phyloP scores from a whole-genome alignment of 2,888 invertebrate species.

The Andrena marginata region DNA sequence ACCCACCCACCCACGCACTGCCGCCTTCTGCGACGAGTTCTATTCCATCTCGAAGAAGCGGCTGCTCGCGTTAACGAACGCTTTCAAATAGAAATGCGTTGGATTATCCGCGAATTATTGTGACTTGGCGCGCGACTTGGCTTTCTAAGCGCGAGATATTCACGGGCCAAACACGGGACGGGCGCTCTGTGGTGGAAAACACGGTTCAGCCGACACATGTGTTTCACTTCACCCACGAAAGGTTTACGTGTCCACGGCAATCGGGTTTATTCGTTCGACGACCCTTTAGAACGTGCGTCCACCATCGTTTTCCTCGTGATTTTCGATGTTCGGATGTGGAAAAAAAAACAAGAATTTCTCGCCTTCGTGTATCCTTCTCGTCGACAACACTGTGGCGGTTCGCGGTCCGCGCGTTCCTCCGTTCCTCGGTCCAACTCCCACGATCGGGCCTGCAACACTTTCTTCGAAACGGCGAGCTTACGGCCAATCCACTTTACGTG shows the following conservation, averaged over 20 bases:
- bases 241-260: constrained; percentile 72
- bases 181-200: constrained; percentile 69
- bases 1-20: constrained; percentile 82
- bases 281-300: constrained; percentile 70
- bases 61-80: constrained; percentile 68
- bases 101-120: constrained; percentile 37
- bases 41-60: constrained; percentile 72
- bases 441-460: constrained; percentile 58
- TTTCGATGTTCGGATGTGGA: constrained; percentile 68
- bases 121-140: constrained; percentile 41
- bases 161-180: constrained; percentile 70
- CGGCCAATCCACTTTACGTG: constrained; percentile 34
- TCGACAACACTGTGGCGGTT: constrained; percentile 80
- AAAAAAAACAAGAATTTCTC: constrained; percentile 75
- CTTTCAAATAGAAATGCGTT: constrained; percentile 55
- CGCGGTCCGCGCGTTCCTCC: constrained; percentile 76
- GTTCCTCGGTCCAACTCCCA: constrained; percentile 69
- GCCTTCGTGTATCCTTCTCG: constrained; percentile 76
- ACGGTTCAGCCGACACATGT: constrained; percentile 79
- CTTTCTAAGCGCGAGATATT: constrained; percentile 59
- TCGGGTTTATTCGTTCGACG: constrained; percentile 66
- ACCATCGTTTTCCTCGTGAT: constrained; percentile 74
- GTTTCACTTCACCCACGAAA: constrained; percentile 75
- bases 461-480: constrained; percentile 50
- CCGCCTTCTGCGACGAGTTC: constrained; percentile 78